Conservation (phyloP, 2,797 vertebrate species). For the Anguilla anguilla region DNA sequence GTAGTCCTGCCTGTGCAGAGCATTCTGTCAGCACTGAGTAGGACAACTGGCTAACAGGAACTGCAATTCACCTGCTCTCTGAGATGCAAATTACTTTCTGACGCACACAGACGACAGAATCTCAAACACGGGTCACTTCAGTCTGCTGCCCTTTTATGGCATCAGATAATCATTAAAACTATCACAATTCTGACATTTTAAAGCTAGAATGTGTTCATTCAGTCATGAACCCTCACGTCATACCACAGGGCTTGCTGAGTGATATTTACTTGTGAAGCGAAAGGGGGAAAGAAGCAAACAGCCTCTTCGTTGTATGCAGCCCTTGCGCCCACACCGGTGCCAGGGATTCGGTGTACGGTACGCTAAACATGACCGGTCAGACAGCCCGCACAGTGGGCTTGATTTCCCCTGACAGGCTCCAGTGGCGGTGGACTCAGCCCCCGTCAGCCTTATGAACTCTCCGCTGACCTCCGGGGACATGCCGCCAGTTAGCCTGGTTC, state of each 20-base stretch:
- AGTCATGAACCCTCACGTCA: too few relatives aligned
- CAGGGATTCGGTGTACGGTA: not conserved
- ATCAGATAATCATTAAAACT: not conserved
- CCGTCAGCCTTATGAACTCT: not conserved
- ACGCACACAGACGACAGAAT: not conserved
- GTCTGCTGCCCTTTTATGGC: not conserved
- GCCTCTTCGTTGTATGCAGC: not conserved
- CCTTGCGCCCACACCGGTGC: not conserved
- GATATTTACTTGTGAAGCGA: not conserved
- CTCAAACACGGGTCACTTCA: not conserved
- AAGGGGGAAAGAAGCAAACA: not conserved
- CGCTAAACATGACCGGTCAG: not conserved
- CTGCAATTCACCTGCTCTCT: not conserved
- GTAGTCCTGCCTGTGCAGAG: too few relatives aligned
- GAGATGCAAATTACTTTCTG: not conserved
- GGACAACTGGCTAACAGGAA: not conserved
- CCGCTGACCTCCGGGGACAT: not conserved
- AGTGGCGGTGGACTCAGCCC: not conserved
- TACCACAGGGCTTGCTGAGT: not conserved
- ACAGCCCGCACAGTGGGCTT: not conserved
- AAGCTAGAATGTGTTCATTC: too few relatives aligned
- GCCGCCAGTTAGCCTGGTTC: not conserved
- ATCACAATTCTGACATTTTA: not conserved
- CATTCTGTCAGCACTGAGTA: not conserved
- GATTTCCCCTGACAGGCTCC: constrained; percentile 13